Conservation (phyloP, 2,113 vertebrate species). For the Cavia porcellus region DNA sequence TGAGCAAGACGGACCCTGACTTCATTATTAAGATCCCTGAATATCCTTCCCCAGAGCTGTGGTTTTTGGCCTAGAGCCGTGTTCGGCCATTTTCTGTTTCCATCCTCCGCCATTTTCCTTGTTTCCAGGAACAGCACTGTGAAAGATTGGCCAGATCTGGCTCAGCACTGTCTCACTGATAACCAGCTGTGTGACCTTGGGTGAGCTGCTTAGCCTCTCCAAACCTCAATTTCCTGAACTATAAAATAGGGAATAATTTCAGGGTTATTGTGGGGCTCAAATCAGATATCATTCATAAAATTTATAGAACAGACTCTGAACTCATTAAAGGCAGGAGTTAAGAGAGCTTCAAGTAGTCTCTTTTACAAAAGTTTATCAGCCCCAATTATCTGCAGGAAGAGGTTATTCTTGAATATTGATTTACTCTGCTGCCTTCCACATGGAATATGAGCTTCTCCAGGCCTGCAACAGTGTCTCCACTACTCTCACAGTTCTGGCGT, state of each 20-base stretch:
- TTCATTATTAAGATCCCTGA: not conserved
- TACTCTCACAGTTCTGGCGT: not conserved
- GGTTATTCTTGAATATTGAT: not conserved
- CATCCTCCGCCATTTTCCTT: not conserved
- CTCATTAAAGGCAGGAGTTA: not conserved
- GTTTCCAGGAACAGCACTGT: not conserved
- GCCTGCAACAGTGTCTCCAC: rapidly evolving
- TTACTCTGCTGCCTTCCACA: not conserved
- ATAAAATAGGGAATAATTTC: constrained; percentile 2
- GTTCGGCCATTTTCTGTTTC: not conserved
- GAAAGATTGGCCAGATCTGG: not conserved
- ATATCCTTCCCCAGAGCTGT: not conserved
- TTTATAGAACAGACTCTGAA: not conserved
- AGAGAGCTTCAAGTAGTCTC: not conserved
- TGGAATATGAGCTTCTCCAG: not conserved
- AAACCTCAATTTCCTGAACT: not conserved
- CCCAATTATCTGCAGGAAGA: not conserved
- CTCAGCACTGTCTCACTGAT: not conserved
- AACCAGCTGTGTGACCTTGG: not conserved
- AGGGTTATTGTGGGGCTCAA: not conserved
- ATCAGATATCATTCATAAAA: constrained; percentile 35
- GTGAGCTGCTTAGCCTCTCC: not conserved
- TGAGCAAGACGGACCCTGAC: rapidly evolving
- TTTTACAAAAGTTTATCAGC: not conserved
- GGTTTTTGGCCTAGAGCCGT: not conserved